These are phyloP conservation scores for Trichosurus vulpecula DNA, from an alignment of 2,797 vertebrate species.

Conservation along the genomic window DNA sequence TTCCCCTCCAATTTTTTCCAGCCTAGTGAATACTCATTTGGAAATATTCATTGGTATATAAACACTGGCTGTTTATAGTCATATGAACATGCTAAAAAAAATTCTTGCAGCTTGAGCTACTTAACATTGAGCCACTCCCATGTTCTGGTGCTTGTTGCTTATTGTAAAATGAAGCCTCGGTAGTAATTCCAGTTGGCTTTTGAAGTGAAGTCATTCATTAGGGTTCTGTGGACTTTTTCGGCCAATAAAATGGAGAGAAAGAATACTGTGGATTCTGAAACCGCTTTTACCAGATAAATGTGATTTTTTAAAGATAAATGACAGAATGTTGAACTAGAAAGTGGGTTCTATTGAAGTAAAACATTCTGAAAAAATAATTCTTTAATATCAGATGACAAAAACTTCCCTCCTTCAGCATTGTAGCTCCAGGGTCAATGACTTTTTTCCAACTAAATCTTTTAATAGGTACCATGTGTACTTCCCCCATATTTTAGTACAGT, in stretches of 20 bases:
- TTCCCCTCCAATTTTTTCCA: background rate
- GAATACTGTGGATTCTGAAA: background rate
- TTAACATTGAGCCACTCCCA: background rate
- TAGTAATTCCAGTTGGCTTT: background rate
- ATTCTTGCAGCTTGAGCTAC: background rate
- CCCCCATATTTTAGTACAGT: too few relatives aligned
- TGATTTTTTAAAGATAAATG: background rate
- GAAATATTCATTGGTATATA: background rate
- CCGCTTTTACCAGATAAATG: too few relatives aligned
- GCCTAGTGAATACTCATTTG: background rate
- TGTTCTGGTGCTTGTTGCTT: background rate
- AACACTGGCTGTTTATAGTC: background rate
- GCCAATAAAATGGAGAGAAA: background rate
- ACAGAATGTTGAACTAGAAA: background rate
- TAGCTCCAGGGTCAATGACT: accelerated
- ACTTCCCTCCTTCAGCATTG: background rate
- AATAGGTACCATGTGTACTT: background rate
- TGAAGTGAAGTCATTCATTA: background rate
- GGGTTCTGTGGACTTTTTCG: background rate
- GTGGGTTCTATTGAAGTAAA: background rate
- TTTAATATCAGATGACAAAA: background rate
- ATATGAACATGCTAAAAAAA: background rate
- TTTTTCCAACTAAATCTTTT: background rate
- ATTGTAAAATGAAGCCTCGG: background rate
- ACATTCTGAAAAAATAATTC: background rate